Conservation (phyloP, 2,888 invertebrate species). For the Drosophila paucipuncta region DNA sequence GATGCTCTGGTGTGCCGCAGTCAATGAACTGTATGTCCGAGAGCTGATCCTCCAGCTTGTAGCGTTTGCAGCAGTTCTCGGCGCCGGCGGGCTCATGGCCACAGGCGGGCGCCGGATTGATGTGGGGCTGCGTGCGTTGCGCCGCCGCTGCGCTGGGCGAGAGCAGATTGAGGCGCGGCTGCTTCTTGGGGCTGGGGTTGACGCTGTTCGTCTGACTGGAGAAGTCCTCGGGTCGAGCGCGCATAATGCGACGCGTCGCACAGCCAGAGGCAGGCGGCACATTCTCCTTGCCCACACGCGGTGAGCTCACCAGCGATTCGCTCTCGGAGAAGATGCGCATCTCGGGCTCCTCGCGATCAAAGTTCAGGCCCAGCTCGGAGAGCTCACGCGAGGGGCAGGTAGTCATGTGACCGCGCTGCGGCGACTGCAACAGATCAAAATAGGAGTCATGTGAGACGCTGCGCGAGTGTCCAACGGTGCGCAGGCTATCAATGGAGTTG, state of each 20-base stretch:
- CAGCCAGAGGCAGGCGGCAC: constrained; percentile 83
- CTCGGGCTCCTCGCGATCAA: constrained; percentile 94
- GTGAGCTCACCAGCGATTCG: constrained; percentile 89
- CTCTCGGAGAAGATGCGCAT: constrained; percentile 96
- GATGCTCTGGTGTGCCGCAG: constrained; percentile 90
- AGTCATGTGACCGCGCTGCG: constrained; percentile 83
- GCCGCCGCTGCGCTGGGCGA: constrained; percentile 77
- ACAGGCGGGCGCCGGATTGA: constrained; percentile 56
- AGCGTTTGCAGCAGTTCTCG: constrained; percentile 88
- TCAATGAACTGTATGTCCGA: constrained; percentile 93
- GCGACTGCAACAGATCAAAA: constrained; percentile 89
- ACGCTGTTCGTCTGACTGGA: constrained; percentile 86
- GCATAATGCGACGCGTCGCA: constrained; percentile 85
- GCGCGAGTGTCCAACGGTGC: constrained; percentile 86
- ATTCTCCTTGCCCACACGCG: constrained; percentile 86
- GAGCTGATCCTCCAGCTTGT: constrained; percentile 91
- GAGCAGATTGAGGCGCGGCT: constrained; percentile 86
- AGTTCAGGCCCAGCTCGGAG: constrained; percentile 93
- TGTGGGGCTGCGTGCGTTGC: constrained; percentile 46
- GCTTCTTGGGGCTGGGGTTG: constrained; percentile 88
- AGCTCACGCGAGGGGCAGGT: constrained; percentile 87
- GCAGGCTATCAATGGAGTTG: constrained; percentile 85
- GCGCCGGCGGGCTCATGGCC: constrained; percentile 83
- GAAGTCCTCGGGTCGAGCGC: constrained; percentile 87
- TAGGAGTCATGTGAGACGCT: constrained; percentile 97